Conservation (phyloP, 2,113 vertebrate species). For the Thomomys bottae region DNA sequence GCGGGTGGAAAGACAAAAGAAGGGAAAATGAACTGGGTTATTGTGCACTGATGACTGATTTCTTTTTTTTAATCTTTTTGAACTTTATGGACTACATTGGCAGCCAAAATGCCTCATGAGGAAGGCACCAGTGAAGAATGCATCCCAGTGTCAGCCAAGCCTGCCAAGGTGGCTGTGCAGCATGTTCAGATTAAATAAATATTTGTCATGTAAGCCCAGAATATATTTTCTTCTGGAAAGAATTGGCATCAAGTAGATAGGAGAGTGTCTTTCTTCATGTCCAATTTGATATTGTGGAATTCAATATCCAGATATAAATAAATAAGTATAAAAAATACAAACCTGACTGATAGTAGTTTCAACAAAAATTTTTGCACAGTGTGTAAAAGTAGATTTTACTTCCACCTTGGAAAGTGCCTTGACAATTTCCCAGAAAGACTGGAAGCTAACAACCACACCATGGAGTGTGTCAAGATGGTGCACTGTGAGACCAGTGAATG, state of each 20-base stretch:
- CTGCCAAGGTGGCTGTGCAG: conserved; percentile 97
- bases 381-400: conserved; percentile 96
- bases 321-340: conserved; percentile 99
- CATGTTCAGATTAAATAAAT: conserved; percentile 98
- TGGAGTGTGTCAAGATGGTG: conserved; percentile 95
- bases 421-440: conserved; percentile 95
- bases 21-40: too few relatives aligned
- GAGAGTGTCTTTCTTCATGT: conserved; percentile 97
- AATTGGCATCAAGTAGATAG: conserved; percentile 98
- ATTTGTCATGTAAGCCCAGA: conserved; percentile 97
- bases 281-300: conserved; percentile 96
- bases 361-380: conserved; percentile 99
- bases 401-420: conserved; percentile 97
- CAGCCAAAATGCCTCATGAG: too few relatives aligned
- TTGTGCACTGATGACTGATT: too few relatives aligned
- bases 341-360: conserved; percentile 99
- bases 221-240: conserved; percentile 99
- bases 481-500: conserved; percentile 95
- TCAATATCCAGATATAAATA: conserved; percentile 96
- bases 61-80: conserved; percentile 74
- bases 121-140: too few relatives aligned
- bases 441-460: conserved; percentile 92
- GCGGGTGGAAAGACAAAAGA: too few relatives aligned
- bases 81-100: too few relatives aligned
- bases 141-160: conserved; percentile 93